Evolutionary conservation across 2,888 invertebrate genomes (phyloP), one percentile per base, ranked within the genome.

Genomic region (Tuberolachnus salignus): DNA sequence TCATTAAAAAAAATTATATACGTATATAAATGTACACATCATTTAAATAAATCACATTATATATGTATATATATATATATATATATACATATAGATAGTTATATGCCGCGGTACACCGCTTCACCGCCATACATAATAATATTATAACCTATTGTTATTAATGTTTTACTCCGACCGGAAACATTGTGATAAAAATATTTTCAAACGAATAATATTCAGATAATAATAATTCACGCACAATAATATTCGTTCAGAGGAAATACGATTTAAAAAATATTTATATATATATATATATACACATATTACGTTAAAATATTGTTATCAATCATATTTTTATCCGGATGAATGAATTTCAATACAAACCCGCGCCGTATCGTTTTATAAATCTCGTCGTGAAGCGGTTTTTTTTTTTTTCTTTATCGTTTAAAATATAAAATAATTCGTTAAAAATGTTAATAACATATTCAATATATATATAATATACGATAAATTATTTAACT

Each of bases 91-190:
- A 53, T 1, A n/a, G 13, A 23, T 16, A 57, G n/a, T n/a, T 53
- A 42, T 21, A 19, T 11, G 11, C 34, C 3, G 9, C 11, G 13
- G 23, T 44, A n/a, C 19, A 34, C 6, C 9, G n/a, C 23, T 57
- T 71, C 23, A 23, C 46, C 9, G 19, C 26, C n/a, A n/a, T 46
- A 8, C 19, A 53, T 66, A 44, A 13, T 23, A 4, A 6, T 49
- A 16, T 57, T 44, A 44, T 59, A 71, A 63, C 51, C 21, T 53
- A 63, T 73, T 73, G 34, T 51, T 63, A 16, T 63, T 64, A 74
- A 63, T 44, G 64, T 67, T 69, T 78, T 67, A 49, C 34, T 61
- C 11, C 34, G 46, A 69, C 78, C 78, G 78, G 78, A 78, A 78
- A 78, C 59, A 21, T 49, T 26, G 19, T 61, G 78, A 78, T 78